phyloP scores from a whole-genome alignment of 2,888 invertebrate genomes.

The Cyclophora albipunctata region DNA sequence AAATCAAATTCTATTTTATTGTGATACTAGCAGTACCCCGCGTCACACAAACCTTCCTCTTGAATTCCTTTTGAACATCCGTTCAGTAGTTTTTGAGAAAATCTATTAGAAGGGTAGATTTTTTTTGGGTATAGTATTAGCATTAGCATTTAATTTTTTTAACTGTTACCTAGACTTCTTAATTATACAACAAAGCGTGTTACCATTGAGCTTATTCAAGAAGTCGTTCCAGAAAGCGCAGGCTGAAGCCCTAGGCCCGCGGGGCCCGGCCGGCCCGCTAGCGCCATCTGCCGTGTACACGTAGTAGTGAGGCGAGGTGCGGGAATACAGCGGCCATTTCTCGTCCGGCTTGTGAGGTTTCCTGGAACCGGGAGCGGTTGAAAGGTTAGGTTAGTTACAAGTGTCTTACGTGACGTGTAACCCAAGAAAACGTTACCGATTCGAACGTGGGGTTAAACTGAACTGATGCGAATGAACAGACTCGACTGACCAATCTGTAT shows the following conservation, averaged over 20 bases:
- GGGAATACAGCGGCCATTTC: conserved; percentile 92
- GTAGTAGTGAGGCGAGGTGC: conserved; percentile 90
- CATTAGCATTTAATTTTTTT: neutral
- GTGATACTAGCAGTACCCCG: too few species aligned
- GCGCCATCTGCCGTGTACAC: conserved; percentile 89
- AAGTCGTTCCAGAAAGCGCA: conserved; percentile 99
- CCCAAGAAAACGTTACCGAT: too few species aligned
- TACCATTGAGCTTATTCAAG: conserved; percentile 88
- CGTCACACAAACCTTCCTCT: too few species aligned
- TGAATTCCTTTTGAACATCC: too few species aligned
- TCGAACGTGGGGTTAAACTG: too few species aligned
- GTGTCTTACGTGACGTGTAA: too few species aligned
- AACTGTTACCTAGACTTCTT: neutral
- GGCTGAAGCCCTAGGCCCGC: conserved; percentile 87
- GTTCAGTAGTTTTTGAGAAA: too few species aligned
- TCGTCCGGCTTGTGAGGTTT: conserved; percentile 80
- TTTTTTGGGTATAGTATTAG: neutral
- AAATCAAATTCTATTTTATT: too few species aligned
- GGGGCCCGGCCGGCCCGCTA: conserved; percentile 77
- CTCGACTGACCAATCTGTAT: too few species aligned
- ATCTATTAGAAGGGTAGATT: too few species aligned
- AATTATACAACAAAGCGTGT: neutral
- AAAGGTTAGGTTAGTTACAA: neutral
- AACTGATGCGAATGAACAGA: too few species aligned
- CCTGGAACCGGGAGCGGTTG: conserved; percentile 43